Evolutionary conservation across 1,140 invertebrate species (phyloP), one percentile per base, ranked within the genome.

Genomic region (Cyclina sinensis): DNA sequence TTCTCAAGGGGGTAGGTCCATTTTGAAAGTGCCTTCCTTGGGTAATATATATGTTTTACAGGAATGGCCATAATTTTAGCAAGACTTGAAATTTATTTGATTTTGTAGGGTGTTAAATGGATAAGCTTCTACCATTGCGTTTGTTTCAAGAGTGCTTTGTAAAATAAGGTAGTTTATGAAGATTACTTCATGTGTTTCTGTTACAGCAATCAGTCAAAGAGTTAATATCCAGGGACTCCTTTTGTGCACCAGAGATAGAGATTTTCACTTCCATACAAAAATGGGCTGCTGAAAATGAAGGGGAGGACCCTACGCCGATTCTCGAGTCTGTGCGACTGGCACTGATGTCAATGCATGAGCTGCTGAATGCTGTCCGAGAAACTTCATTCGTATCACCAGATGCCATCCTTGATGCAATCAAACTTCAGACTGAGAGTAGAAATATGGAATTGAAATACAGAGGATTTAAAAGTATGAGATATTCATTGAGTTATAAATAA

Each of bases 221-320:
- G 94, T 96, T 99, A n/a, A 96, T 99, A 51, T 97, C 97, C 73
- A 96, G 99, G 76, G 98, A 99, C 96, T 99, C 99, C 0, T 99
- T 99, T 96, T 99, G 98, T 96, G 98, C 98, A 0, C 97, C 97
- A 5, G 99, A 99, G 96, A 98, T 99, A 35, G 97, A 99, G 92
- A 99, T 99, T 89, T 99, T 99, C 95, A 96, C 97, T 92, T 98
- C 98, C 11, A 97, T 99, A 1, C 96, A 97, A 93, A 96, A 96
- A 73, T 99, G 99, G 99, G 97, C 97, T 87, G 97, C 97, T 93
- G 95, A 97, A 91, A 97, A 99, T 97, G 96, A 97, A 93, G 96
- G 97, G 90, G 91, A 97, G 35, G 97, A 98, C 91, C 90, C 92
- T 5, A 92, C 91, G 11, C 90, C 90, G 5, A 93, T 95, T 12